These are phyloP conservation scores for Hydrolagus affinis DNA, from an alignment of 2,113 vertebrate genomes.

Conservation along the genomic window DNA sequence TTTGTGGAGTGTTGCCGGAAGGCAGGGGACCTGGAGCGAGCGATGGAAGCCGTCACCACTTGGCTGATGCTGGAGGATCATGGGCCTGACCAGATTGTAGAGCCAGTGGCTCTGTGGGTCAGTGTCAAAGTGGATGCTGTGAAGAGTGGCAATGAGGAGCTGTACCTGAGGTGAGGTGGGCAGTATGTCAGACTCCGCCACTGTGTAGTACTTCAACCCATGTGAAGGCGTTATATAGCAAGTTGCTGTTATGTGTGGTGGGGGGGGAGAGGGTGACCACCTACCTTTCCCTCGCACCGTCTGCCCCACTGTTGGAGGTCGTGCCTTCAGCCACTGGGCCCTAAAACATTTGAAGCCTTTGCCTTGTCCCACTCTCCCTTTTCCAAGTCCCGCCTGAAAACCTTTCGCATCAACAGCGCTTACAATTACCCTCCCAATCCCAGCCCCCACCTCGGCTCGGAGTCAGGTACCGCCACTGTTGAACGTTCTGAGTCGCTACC, in stretches of 20 bases:
- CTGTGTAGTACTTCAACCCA: no score
- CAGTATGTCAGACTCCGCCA: background rate
- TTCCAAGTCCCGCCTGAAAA: no score
- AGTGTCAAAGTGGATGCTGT: conserved; percentile 67
- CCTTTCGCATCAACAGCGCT: no score
- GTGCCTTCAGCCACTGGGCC: background rate
- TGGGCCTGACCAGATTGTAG: conserved; percentile 51
- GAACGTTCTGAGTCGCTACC: no score
- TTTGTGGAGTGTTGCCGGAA: conserved; percentile 65
- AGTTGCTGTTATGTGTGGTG: background rate
- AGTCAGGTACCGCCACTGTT: no score
- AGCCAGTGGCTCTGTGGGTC: conserved; percentile 73
- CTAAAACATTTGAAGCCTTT: no score
- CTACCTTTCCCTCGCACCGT: background rate
- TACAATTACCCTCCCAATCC: no score
- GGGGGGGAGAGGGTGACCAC: background rate
- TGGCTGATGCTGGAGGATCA: conserved; percentile 62
- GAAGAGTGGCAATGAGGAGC: conserved; percentile 58
- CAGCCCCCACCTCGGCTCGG: no score
- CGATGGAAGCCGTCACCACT: conserved; percentile 56
- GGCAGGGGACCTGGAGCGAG: conserved; percentile 53
- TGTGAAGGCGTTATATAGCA: no score
- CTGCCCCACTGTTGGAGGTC: background rate
- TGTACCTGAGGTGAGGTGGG: conserved; percentile 58
- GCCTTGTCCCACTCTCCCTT: no score